Evolutionary conservation across 2,888 invertebrate species (phyloP), one percentile per base, ranked within the genome.

Genomic region (Phragmatobia fuliginosa): DNA sequence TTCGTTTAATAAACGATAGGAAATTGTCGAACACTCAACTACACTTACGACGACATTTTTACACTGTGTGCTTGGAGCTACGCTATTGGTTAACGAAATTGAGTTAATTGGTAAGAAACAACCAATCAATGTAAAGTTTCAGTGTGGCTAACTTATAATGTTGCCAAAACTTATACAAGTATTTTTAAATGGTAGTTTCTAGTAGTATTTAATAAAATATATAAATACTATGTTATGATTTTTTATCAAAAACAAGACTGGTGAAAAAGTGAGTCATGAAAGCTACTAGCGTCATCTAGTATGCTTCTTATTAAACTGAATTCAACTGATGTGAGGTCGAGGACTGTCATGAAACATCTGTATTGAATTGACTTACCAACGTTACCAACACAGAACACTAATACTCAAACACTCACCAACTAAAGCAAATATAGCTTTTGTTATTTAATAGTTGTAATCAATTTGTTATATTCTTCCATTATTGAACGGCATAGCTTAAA

Each of bases 11-110:
- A 81, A 87, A 86, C 77, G 83, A 85, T 84, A 83, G 77, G 80
- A 85, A 90, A 90, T 84, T 79, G 77, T 79, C 70, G 71, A 77
- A 76, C 72, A 85, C 83, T 81, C 77, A 77, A 66, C 80, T 88
- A 90, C 85, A 89, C 83, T 86, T 77, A 80, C 89, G 92, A 92
- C 92, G 94, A 93, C 94, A 94, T 93, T 92, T 94, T 93, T 88
- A 81, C 85, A 88, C 84, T 87, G 89, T 87, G 74, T 91, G 92
- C 89, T 85, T 94, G 94, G 90, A 89, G 84, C 71, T 81, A 78
- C 83, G 62, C 81, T 83, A 93, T 93, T 94, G 94, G 94, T 79
- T 70, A 66, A 64, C 68, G n/a, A 18, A 28, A 70, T 63, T 75
- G 75, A 79, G 77, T 78, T 41, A 75, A 79, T 80, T 77, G 78